Percentiles rank a stretch among this genome's conserved stretches.
These are phyloP conservation scores for Lampris incognitus DNA, from an alignment of 2,113 vertebrate genomes.

Conservation along the genomic window DNA sequence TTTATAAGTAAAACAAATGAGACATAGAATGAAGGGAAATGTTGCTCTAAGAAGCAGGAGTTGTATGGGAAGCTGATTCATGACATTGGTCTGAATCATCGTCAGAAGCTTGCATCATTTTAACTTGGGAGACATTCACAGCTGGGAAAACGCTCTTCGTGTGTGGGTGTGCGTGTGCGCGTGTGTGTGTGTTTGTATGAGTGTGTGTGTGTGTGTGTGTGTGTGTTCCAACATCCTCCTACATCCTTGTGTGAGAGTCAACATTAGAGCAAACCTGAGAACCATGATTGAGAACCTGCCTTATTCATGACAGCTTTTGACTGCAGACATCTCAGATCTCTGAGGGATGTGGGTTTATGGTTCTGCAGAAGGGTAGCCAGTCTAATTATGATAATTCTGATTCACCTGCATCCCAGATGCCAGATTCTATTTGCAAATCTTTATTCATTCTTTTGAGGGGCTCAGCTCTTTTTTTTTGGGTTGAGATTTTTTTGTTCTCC, in stretches of 20 bases:
- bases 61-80: neutral
- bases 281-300: no score
- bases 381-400: neutral
- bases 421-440: slow-evolving; percentile 33
- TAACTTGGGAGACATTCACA: neutral
- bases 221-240: no score
- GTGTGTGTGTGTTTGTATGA: neutral
- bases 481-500: neutral
- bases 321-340: neutral
- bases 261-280: no score
- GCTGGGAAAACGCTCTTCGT: neutral
- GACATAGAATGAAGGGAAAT: no score
- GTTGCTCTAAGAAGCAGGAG: neutral
- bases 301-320: neutral
- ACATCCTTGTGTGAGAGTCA: neutral
- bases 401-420: neutral
- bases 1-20: no score
- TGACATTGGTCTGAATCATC: neutral
- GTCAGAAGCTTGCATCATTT: neutral
- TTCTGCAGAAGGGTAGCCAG: no score
- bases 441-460: slow-evolving; percentile 12
- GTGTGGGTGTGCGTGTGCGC: neutral
- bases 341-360: no score
- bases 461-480: slow-evolving; percentile 31
- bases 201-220: neutral